Base-by-base conservation (phyloP, 2,888 invertebrate genomes). In the Empis livida region DNA sequence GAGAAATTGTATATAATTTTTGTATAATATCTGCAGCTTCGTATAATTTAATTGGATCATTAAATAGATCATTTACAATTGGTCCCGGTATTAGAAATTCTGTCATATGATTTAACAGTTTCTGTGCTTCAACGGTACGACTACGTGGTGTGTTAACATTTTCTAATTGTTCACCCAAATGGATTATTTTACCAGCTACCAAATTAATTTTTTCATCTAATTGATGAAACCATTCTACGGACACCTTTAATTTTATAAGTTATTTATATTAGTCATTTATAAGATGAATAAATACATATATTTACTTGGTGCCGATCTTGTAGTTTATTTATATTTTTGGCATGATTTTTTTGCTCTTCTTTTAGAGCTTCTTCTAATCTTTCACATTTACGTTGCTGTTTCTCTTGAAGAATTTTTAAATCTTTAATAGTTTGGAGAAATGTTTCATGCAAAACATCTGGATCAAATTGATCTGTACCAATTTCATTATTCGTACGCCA, bases 21-120 rank as follows among this genome's bases (percentile, higher is more conserved):
- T 97, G 94, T 57, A 99, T 95, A 5, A 97, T 84, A 72, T 97
- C 95, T 10, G 97, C 97, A 16, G 96, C 93, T 71, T 96, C 90
- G 63, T 89, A 84, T 35, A 97, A 72, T 75, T 65, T 63, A 1
- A 55, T 35, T 48, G 84, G 81, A 68, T 95, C 93, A 51, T 82
- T 85, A 61, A 96, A 95, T 32, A 95, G 75, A 49, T 87, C 82
- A 51, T 89, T 87, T 14, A 85, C 80, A 20, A 91, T 77, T 1
- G 89, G 86, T 0, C 90, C 91, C 30, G 88, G 80, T 46, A 83
- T 82, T 5, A 96, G 73, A 67, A 97, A 97, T 62, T 94, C 94
- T 3, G 88, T 83, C 67, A 97, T 88, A 66, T 90, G 85, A 48
- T 84, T 85, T 73, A 99, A 83, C 20, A 99, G 69, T 60, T 89